phyloP scores from a whole-genome alignment of 2,888 invertebrate species.

The Nomada fabriciana region DNA sequence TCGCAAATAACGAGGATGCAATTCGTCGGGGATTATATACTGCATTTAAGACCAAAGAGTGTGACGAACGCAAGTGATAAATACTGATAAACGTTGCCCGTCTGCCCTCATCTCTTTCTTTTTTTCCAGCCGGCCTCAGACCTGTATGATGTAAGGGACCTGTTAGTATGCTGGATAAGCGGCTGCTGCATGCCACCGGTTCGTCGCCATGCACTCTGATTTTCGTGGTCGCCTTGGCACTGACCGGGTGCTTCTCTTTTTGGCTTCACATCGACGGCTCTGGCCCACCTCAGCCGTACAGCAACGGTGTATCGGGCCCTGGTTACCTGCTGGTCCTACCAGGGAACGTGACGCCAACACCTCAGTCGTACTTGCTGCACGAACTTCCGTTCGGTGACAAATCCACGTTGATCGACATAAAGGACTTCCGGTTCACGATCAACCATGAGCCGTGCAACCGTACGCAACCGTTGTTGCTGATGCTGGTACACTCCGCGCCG shows the following conservation, averaged over 20 bases:
- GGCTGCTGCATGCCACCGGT: conserved; percentile 78
- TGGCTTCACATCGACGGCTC: conserved; percentile 77
- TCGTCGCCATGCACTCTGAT: conserved; percentile 78
- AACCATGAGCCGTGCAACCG: conserved; percentile 86
- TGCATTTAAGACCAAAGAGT: no score
- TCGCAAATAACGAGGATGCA: no score
- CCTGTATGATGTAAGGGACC: conserved; percentile 69
- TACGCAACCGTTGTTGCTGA: conserved; percentile 83
- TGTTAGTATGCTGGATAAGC: conserved; percentile 80
- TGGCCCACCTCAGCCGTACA: conserved; percentile 59
- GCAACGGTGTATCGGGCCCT: conserved; percentile 64
- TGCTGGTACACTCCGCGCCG: conserved; percentile 85
- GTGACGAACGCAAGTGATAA: no score
- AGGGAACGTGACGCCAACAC: conserved; percentile 69
- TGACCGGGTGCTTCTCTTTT: conserved; percentile 78
- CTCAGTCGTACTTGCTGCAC: conserved; percentile 72
- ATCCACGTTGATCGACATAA: conserved; percentile 83
- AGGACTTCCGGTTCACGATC: conserved; percentile 87
- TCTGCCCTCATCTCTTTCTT: background rate
- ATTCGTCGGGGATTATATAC: no score
- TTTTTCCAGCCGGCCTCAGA: conserved; percentile 56
- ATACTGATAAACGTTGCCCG: no score
- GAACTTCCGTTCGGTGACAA: conserved; percentile 79
- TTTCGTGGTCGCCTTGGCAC: conserved; percentile 74
- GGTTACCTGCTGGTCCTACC: conserved; percentile 74